A percentile compares a stretch with the other conserved stretches of the same genome.
These are phyloP conservation scores for Herpailurus yagouaroundi DNA, from an alignment of 2,113 vertebrate genomes.

Conservation along the genomic window DNA sequence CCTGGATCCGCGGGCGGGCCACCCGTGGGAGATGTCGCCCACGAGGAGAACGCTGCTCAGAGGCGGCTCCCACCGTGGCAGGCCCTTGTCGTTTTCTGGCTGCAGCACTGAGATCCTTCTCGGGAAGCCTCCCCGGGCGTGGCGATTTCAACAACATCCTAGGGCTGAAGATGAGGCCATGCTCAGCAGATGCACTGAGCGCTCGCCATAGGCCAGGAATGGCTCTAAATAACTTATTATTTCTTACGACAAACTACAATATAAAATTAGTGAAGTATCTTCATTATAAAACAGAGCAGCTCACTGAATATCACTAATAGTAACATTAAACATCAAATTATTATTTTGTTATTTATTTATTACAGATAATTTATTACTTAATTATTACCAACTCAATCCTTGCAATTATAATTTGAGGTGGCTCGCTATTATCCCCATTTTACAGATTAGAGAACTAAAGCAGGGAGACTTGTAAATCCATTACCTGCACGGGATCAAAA, in stretches of 20 bases:
- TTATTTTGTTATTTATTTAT: too few relatives aligned
- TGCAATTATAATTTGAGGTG: neutral
- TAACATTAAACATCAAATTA: too few relatives aligned
- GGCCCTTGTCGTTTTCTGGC: rapidly evolving
- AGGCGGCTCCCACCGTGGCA: rapidly evolving
- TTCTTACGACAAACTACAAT: neutral
- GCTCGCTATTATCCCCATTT: neutral
- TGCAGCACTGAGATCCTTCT: rapidly evolving
- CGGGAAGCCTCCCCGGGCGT: rapidly evolving
- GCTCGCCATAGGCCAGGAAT: neutral
- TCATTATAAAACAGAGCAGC: neutral
- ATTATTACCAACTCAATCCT: neutral
- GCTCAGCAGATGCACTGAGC: rapidly evolving
- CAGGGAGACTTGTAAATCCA: too few relatives aligned
- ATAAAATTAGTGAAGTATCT: neutral
- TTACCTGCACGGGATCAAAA: neutral
- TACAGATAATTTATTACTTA: too few relatives aligned
- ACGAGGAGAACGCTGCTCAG: rapidly evolving
- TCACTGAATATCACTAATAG: too few relatives aligned
- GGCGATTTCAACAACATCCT: neutral
- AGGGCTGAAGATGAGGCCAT: neutral
- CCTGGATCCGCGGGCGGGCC: rapidly evolving
- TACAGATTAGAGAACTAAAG: neutral
- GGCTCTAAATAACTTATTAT: neutral
- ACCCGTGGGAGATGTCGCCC: too few relatives aligned